Base-by-base conservation (phyloP, 1,140 invertebrate species). In the Polypedilum pembai region DNA sequence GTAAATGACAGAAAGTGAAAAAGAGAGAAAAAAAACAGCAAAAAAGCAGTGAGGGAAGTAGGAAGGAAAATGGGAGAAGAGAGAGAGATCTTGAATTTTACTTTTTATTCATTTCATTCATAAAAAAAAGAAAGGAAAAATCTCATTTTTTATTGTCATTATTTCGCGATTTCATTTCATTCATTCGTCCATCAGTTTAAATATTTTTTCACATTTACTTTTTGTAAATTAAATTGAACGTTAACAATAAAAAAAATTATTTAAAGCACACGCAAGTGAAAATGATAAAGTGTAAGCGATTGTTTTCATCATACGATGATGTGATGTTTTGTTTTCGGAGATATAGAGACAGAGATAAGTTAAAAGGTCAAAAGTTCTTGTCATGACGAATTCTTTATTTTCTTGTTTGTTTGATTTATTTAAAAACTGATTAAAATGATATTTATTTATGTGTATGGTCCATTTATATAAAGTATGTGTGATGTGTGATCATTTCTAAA, bases 121-220 rank as follows among this genome's bases (percentile, higher is more conserved):
- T 56, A 12, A 56, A 33, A 33, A 33, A 33, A 33, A 33, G 24
- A 33, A 33, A 56, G 45, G 15, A 56, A 56, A 56, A 56, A 10
- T 56, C 45, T 56, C 45, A 56, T 56, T 56, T 56, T 56, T 56
- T 56, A 56, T 56, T 56, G 45, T 56, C 45, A 56, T 56, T 56
- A 56, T 56, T 56, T 56, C 45, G 45, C 45, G n/a, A 56, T 56
- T 56, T 56, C 45, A 56, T 56, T 56, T 56, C 12, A 56, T 56
- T n/a, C 45, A n/a, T 56, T 12, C 45, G n/a, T 56, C 45, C 45
- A 56, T 56, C 45, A 56, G 24, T 33, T 33, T 33, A 33, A 56
- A 56, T n/a, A n/a, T 56, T 56, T 56, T 15, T 56, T 56, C 12
- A n/a, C n/a, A 15, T 33, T 33, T 56, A 15, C 45, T 15, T 56